Base-by-base conservation (phyloP, 2,888 invertebrate genomes). In the Balanococcus diminutus region DNA sequence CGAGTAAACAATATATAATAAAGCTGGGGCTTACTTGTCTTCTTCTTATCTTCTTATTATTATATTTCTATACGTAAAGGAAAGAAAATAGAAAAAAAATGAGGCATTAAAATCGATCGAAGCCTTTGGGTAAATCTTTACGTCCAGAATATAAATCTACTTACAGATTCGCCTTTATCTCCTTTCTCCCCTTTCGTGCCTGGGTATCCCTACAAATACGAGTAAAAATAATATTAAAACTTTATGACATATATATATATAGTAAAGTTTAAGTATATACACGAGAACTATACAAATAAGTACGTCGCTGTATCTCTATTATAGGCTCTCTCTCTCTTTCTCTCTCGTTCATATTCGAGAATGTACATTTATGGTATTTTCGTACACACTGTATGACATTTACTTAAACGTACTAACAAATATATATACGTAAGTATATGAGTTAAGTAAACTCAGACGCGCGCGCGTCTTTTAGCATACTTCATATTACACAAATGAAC, bases 151-250 rank as follows among this genome's bases (percentile, higher is more conserved):
- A 67, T 28, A 67, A 79, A 79, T 79, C 22, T 82, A 92, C 94
- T 94, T 92, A 96, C 96, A 93, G 96, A 96, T 92, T 97, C 96
- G 42, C 96, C 96, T 89, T 96, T 96, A 90, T 96, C 96, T 46
- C 97, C 96, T 89, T 96, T 96, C 89, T 96, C 96, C 36, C 97
- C 96, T 90, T 96, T 96, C 88, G 94, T 92, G 46, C 97, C 97
- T 2, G 96, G 96, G 91, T 96, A 96, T 2, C 96, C 96, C 88
- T 92, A 88, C 81, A 89, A 88, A 88, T 86, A 61, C 28, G 75
- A 86, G 84, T 56, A 51, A 86, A 81, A 86, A 51, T n/a, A n/a
- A n/a, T 36, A 42, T 39, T 75, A 36, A 67, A 84, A 39, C 31
- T 84, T 36, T 67, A 36, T 84, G 22, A 22, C 56, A 31, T 84